Base-by-base conservation (phyloP, 1,140 invertebrate species). In the Bombus breviceps region DNA sequence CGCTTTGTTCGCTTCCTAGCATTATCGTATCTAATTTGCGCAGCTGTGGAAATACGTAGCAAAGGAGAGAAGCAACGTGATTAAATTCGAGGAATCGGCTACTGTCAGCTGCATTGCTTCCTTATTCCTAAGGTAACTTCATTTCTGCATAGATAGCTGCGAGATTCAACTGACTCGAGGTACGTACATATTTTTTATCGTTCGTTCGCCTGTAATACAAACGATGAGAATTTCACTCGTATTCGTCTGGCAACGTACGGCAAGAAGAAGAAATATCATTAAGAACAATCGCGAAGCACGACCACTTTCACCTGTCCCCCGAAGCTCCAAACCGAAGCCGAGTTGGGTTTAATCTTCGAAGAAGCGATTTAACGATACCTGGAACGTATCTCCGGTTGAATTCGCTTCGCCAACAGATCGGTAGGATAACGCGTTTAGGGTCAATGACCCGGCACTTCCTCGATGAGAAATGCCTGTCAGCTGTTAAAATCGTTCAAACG, bases 401-500 rank as follows among this genome's bases (percentile, higher is more conserved):
- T 79, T 76, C 75, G 66, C 81, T 78, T 66, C 5, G 15, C 59
- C 64, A 34, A 72, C 82, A 47, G 43, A 81, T 68, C 85, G 73
- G 73, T 80, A 25, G 78, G 82, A 82, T 86, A 90, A 88, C 64
- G 62, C 32, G 34, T 15, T n/a, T 22, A 34, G 18, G 89, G 89
- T 88, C 86, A 57, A 81, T 59, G 83, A 90, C 82, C 86, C 62
- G 75, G 8, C 71, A 82, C 80, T 72, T 88, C 75, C 88, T 74
- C 83, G 69, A 86, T 76, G 89, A 86, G 86, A 86, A 90, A 88
- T 90, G 86, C 83, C 81, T 90, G 87, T 86, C 89, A 90, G 89
- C 89, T 90, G 89, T 90, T 90, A 81, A 86, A 90, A 90, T 88
- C 89, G 89, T 90, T 90, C 83, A 90, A 90, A 88, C 89, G 75